Base-by-base conservation (phyloP, 92 coral and sea anemone genomes). In the Actinostola sp. region DNA sequence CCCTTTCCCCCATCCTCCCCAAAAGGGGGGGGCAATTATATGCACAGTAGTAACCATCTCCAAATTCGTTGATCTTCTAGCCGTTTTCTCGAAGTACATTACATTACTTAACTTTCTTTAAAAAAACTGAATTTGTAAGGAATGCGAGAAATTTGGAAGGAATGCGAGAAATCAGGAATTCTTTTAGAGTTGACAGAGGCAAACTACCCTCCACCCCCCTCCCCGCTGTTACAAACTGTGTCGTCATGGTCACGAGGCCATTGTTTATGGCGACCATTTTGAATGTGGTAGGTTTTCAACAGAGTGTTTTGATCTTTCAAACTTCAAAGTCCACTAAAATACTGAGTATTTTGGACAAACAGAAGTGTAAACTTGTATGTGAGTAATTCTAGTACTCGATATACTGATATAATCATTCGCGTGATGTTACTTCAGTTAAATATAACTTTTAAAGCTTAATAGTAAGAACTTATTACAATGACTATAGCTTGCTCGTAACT, bases 251-350 rank as follows among this genome's bases (percentile, higher is more conserved):
- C 41, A 68, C 56, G 74, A 68, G 74, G 61, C 74, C 13, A 2
- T 20, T 68, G 74, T 68, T 68, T 68, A 48, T 68, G 58, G 74
- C 74, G 74, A 50, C 74, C 50, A 53, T 50, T 51, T 51, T 38
- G 58, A 68, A 54, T 33, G 43, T 9, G 51, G 73, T 20, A 19
- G 53, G 41, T 44, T 64, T 39, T 33, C 26, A 38, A 17, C 17
- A 39, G 14, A 58, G 33, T 58, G 19, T 15, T 43, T 59, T 59
- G 15, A 59, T 30, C 29, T 5, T 4, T 4, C 5, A 46, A 13
- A 46, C 45, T 13, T 19, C 3, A 46, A 46, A 46, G 19, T 46
- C 23, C 7, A 46, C 53, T 3, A 46, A 46, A 46, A 46, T 46
- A 46, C 29, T 64, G 39, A 19, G 8, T 11, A 36, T 12, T 13